Evolutionary conservation across 30 jellyfish, hydroid and myxozoan genomes (phyloP).

Genomic region (Hydractinia echinata): DNA sequence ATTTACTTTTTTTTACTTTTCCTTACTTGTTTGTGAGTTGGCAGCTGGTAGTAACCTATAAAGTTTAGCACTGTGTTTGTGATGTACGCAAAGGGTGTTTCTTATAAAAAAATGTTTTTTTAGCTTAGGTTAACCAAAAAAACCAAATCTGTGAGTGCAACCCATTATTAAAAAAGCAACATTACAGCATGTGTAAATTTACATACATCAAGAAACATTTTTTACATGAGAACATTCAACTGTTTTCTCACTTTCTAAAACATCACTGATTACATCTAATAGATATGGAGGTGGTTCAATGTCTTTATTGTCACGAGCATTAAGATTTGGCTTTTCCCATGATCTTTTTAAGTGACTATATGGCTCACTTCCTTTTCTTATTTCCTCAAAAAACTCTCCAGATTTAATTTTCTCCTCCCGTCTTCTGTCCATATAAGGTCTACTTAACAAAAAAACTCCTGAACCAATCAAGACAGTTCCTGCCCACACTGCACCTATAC

Average conservation of each 20-base stretch:
- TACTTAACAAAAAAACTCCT: constrained; percentile 33
- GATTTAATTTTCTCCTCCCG: constrained; percentile 33
- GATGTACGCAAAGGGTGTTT: too few relatives aligned
- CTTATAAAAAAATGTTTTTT: too few relatives aligned
- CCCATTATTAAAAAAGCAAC: too few relatives aligned
- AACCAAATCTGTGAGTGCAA: too few relatives aligned
- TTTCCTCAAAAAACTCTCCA: constrained; percentile 21
- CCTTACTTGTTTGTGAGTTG: too few relatives aligned
- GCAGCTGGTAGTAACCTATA: too few relatives aligned
- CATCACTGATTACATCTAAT: constrained; percentile 14
- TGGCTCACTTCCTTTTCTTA: constrained; percentile 1
- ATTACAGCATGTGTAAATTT: too few relatives aligned
- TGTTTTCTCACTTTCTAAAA: not conserved
- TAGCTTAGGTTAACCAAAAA: too few relatives aligned
- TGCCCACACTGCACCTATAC: constrained; percentile 34
- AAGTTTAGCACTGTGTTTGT: too few relatives aligned
- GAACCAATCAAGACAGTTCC: constrained; percentile 29
- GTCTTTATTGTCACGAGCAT: not conserved
- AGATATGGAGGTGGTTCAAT: constrained; percentile 24
- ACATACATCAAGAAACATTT: too few relatives aligned
- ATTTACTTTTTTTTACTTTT: too few relatives aligned
- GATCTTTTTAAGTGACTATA: not conserved
- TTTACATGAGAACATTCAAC: too few relatives aligned
- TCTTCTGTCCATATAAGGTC: constrained; percentile 39
- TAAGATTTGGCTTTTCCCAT: not conserved